Base-by-base conservation (phyloP, 2,797 vertebrate species). In the Rhynchonycteris naso region DNA sequence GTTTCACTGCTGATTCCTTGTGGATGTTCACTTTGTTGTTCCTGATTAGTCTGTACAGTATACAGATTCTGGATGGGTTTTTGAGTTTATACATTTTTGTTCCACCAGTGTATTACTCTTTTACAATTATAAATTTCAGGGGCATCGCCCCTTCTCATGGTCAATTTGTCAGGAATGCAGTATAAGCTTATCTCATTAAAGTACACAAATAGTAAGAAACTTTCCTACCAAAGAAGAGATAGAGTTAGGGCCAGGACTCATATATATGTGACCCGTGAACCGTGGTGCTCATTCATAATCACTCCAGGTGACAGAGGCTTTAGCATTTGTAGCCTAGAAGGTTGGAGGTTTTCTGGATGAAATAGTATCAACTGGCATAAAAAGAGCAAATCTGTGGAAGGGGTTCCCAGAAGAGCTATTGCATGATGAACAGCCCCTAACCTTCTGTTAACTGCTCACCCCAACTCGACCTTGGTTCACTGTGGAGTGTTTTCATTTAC, bases 391-490 rank as follows among this genome's bases (percentile, higher is more conserved):
- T 97, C 94, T 93, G 92, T 95, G 91, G 97, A 96, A 97, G 97
- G 96, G 94, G 93, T 38, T 98, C 98, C 97, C 98, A 93, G 90
- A 98, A 98, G 98, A 96, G 97, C 96, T 0, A 75, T 97, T 97
- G 93, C 95, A 93, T 93, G 10, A 96, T 96, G 69, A 30, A 58
- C 83, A 88, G 96, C 97, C 98, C 97, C 97, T 98, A 97, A 98
- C 98, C 97, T 98, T 98, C 97, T 97, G 97, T 98, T 98, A 98
- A 97, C 59, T 10, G 97, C 97, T 98, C 96, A 98, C 97, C 98
- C 98, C 96, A 96, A 96, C 96, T 97, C 93, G 96, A 97, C 98
- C 97, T 96, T 26, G 28, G 96, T 95, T 97, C 97, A 89, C 96
- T 96, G 96, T 81, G 81, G 96, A 97, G 95, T 96, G 43, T 96